Percentiles rank a stretch among this genome's conserved stretches.
phyloP scores from a whole-genome alignment of 2,888 invertebrate species.

The Glaucopsyche alexis region DNA sequence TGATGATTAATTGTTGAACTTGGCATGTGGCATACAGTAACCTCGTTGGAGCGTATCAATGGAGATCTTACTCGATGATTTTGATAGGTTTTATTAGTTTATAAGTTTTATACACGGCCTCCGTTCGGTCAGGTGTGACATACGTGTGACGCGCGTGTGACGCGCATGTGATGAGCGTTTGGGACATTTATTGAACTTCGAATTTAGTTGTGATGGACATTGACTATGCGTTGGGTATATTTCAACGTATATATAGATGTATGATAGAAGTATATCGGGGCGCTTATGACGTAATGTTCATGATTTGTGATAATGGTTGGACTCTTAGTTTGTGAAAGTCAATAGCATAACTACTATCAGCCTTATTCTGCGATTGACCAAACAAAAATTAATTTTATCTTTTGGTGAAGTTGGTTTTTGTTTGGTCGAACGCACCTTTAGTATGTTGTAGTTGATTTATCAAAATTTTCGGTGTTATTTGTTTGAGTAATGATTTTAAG shows the following conservation, averaged over 20 bases:
- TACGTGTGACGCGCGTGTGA: constrained; percentile 46
- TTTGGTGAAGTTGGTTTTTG: neutral
- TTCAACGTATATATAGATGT: constrained; percentile 61
- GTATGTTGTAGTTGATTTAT: constrained; percentile 5
- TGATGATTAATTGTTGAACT: neutral
- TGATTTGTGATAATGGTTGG: constrained; percentile 17
- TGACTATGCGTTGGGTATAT: constrained; percentile 59
- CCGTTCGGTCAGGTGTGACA: constrained; percentile 29
- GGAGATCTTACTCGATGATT: constrained; percentile 29
- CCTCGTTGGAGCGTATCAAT: constrained; percentile 8
- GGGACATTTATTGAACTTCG: constrained; percentile 44
- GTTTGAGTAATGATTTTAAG: neutral
- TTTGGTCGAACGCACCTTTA: neutral
- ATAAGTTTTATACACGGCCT: constrained; percentile 37
- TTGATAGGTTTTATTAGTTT: constrained; percentile 35
- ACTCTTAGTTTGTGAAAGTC: constrained; percentile 15
- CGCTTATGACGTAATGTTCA: constrained; percentile 44
- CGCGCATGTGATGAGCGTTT: constrained; percentile 54
- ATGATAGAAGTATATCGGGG: constrained; percentile 58
- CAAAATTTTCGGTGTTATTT: neutral
- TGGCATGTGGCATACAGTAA: neutral
- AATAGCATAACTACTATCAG: neutral
- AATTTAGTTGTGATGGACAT: constrained; percentile 53
- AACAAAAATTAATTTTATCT: neutral
- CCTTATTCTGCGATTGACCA: neutral